Base-by-base conservation (phyloP, 2,113 vertebrate species). In the Malurus melanocephalus region DNA sequence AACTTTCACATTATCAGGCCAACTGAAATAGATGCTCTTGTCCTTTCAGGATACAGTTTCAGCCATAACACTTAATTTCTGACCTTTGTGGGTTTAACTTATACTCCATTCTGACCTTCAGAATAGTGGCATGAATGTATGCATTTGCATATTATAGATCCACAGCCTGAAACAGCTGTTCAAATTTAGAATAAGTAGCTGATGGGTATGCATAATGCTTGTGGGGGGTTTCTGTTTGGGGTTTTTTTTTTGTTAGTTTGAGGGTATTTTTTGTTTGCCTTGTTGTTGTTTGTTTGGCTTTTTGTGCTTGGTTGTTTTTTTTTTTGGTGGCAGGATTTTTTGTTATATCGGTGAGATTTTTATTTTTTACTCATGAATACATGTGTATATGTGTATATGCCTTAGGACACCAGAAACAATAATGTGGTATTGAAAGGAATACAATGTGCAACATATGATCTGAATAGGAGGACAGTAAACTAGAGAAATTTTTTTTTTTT, bases 61-160 rank as follows among this genome's bases (percentile, higher is more conserved):
- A 93, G 22, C 53, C 65, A 61, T 78, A 87, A 72, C 57, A 75
- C 76, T 94, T 93, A 93, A 89, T 93, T 95, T 95, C 56, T 80
- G 76, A 89, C 76, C 82, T 93, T 93, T 92, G 60, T 93, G 45
- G 24, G 30, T 88, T 91, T 89, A 72, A 83, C 65, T 88, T 94
- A 19, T 42, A 71, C 65, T 94, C 38, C 42, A 61, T 77, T 72
- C 53, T 87, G 85, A 85, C 83, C 80, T 93, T 93, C 89, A 89
- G 64, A 92, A 85, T 52, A 43, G 14, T 84, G 65, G 24, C 49
- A 75, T 52, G 60, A 87, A 82, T 80, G 48, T 64, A 91, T 40
- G 4, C 12, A 85, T 92, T 86, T 92, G 65, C 85, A 92, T 92
- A 80, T 75, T 91, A 77, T 65, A 89, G 76, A 86, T 88, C 52